Evolutionary conservation across 1,140 invertebrate species (phyloP), one percentile per base, ranked within the genome.

Genomic region (Cydia pomonella): DNA sequence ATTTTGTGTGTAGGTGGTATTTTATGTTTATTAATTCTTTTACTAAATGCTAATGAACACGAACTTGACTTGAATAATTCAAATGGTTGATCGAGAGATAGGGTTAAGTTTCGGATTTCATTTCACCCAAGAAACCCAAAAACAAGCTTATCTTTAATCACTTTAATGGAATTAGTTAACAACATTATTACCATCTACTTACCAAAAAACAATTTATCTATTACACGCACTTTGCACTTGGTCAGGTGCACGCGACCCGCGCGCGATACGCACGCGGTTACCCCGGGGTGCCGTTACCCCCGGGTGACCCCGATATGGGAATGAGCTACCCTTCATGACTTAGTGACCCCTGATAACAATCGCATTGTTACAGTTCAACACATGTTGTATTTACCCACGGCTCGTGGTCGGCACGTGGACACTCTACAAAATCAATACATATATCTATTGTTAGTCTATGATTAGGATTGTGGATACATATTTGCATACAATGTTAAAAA

Each of bases 1-100:
- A 87, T 89, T 87, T 86, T 81, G 85, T 91, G 87, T 88, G 91
- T 92, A 93, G 89, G 88, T 93, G 90, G 90, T 79, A 89, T 91
- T 82, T 84, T 85, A 87, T 82, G 77, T 85, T 84, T 82, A 79
- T 84, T 87, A 78, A 84, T 84, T 83, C 80, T 87, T 90, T 87
- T 90, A 88, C 80, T 85, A 79, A 84, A 87, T 89, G 82, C 78
- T 90, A 88, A 90, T 91, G 84, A 87, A 85, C 80, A 82, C 21
- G 53, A 59, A 59, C 53, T 74, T 73, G 74, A 78, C 74, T 76
- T 77, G 74, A 79, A 78, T 79, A 66, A 77, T 78, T 82, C 73
- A 75, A 78, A 85, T 81, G 47, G 62, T 71, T 38, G 75, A 84
- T 80, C 75, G 76, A 18, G 59, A 82, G 77, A 85, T 82, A 79